Base-by-base conservation (phyloP, 2,113 vertebrate genomes). In the Tetrax tetrax region DNA sequence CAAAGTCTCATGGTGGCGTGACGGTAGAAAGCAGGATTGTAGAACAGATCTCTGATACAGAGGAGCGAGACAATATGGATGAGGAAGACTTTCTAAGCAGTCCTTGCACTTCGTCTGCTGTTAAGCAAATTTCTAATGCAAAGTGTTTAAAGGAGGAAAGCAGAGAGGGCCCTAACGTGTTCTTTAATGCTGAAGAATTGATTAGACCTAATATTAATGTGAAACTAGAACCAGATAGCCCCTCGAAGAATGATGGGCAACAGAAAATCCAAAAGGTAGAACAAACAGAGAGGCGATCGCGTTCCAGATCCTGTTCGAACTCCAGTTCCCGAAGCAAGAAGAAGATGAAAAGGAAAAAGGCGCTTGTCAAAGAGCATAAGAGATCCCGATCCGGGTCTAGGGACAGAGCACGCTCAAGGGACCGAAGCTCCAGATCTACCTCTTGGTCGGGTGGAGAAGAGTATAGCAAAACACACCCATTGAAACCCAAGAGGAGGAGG, bases 321-420 rank as follows among this genome's bases (percentile, higher is more conserved):
- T 97, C 97, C 38, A 97, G 97, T 93, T 98, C 97, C 64, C 96
- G 53, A 9, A 78, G 96, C 93, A 96, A 95, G 48, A 98, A 97
- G 57, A 97, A 95, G 63, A 63, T 87, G 60, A 98, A 98, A 90
- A 95, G 56, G 96, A 98, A 90, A 90, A 98, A 97, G 86, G 47
- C 57, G 3, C 29, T 92, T 3, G 57, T 96, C 68, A 97, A 95
- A 65, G 98, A 98, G 53, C 91, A 1, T 33, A 85, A 78, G 57
- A 93, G 77, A 57, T 90, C 95, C 4, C 91, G 29, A 13, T 97
- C 97, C 8, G 94, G 89, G 23, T 98, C 98, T 41, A 82, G 92
- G 70, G 97, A 95, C 0, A 95, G 93, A 82, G 93, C 98, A 17
- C 92, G 17, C 74, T 98, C 98, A 3, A 95, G 95, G 76, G 97